Conservation (phyloP, 2,888 invertebrate species). For the Oligia strigilis region DNA sequence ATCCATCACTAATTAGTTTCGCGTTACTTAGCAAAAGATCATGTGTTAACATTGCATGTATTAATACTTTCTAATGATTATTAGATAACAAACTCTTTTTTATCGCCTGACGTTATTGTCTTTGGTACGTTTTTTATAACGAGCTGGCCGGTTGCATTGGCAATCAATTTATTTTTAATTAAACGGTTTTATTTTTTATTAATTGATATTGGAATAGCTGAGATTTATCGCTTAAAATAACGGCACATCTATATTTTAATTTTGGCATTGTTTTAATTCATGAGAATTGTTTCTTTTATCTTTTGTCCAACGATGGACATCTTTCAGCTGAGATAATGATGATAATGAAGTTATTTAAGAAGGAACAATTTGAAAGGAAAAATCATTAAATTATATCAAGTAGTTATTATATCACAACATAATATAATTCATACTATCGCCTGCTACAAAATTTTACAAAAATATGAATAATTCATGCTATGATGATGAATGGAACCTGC, state of each 20-base stretch:
- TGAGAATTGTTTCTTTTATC: background rate
- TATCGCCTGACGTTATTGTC: conserved; percentile 51
- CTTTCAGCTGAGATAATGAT: background rate
- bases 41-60: conserved; percentile 57
- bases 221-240: conserved; percentile 7
- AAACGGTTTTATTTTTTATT: conserved; percentile 20
- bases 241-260: background rate
- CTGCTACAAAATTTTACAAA: conserved; percentile 55
- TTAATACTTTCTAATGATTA: conserved; percentile 64
- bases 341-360: background rate
- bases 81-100: conserved; percentile 61
- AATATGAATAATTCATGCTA: conserved; percentile 56
- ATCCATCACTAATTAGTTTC: conserved; percentile 42
- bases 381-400: too few species aligned
- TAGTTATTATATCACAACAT: too few species aligned
- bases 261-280: background rate
- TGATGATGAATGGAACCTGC: conserved; percentile 50
- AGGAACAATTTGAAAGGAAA: background rate
- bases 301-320: background rate
- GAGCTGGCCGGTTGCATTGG: conserved; percentile 11
- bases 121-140: conserved; percentile 44
- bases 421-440: conserved; percentile 28
- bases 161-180: conserved; percentile 28
- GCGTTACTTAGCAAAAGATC: conserved; percentile 28
- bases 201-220: conserved; percentile 27